Conservation (phyloP, 2,888 invertebrate genomes). For the Homarus gammarus region DNA sequence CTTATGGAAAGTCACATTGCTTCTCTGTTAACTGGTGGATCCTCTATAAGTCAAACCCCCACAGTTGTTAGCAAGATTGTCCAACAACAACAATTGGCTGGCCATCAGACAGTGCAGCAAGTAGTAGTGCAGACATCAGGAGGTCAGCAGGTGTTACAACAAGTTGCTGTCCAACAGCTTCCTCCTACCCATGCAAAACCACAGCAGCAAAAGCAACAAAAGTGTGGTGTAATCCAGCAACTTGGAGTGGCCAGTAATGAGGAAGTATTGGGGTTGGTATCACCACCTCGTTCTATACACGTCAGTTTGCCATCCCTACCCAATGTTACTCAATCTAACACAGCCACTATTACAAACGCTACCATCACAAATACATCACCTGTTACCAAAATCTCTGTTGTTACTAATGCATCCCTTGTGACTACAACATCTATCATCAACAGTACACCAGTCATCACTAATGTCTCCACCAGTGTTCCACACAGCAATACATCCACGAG, state of each 20-base stretch:
- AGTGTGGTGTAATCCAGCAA: slow-evolving; percentile 63
- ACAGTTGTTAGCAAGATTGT: slow-evolving; percentile 70
- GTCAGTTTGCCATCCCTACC: slow-evolving; percentile 43
- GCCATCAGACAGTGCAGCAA: slow-evolving; percentile 69
- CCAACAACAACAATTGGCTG: slow-evolving; percentile 59
- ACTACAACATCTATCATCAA: slow-evolving; percentile 25
- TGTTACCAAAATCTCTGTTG: slow-evolving; percentile 19
- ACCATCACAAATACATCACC: slow-evolving; percentile 17
- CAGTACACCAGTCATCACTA: slow-evolving; percentile 29
- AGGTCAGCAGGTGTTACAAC: slow-evolving; percentile 70
- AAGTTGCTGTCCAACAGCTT: slow-evolving; percentile 68
- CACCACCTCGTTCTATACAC: slow-evolving; percentile 27
- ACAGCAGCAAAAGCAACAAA: slow-evolving; percentile 51
- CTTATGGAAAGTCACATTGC: slow-evolving; percentile 75
- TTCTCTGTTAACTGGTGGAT: slow-evolving; percentile 68
- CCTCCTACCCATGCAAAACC: slow-evolving; percentile 55
- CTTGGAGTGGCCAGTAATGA: slow-evolving; percentile 47
- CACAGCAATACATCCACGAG: slow-evolving; percentile 24
- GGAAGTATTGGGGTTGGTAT: slow-evolving; percentile 33
- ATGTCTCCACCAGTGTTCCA: slow-evolving; percentile 10
- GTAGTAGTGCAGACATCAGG: slow-evolving; percentile 71
- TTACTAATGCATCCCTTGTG: slow-evolving; percentile 21
- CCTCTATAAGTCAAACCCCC: slow-evolving; percentile 56
- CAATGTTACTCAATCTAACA: neutral
- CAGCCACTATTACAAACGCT: slow-evolving; percentile 25